Base-by-base conservation (phyloP, 2,113 vertebrate species). In the Marmota monax region DNA sequence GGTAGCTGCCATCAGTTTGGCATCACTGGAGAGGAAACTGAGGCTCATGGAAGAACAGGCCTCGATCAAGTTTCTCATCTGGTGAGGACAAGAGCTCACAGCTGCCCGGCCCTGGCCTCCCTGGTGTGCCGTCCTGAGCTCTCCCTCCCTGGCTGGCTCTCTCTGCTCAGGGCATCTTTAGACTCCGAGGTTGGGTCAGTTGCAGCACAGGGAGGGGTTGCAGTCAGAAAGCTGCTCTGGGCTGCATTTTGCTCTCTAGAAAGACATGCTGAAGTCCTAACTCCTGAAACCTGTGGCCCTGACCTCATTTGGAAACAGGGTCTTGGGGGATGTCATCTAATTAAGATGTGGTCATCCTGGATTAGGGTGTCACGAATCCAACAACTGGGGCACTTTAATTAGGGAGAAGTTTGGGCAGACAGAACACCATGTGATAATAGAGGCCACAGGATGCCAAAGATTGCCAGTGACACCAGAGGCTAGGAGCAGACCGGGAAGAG, bases 41-140 rank as follows among this genome's bases (percentile, higher is more conserved):
- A 90, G 39, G 83, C 72, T 25, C 22, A 8, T 23, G 29, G n/a
- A 45, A 76, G 53, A 4, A 8, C 37, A 63, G 5, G 53, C 37
- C 76, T 78, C 17, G 45, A 8, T 37, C 45, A 83, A 56, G 53
- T 56, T 17, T 56, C 51, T 84, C 5, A 65, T 42, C 1, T 0
- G 18, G 37, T 58, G 45, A 61, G 56, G 65, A 25, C 17, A 63
- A 65, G 67, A 63, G 58, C 2, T 5, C 48, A 45, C 34, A 13
- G 20, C 18, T 2, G 17, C 2, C 20, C 2, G 17, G 70, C 37
- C 23, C 16, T 4, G 4, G 4, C n/a, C 39, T n/a, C 23, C 2
- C 39, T 10, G 5, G 7, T 0, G 32, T 10, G 69, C 45, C 16
- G 8, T 3, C 29, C 37, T 61, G 58, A 45, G 20, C 63, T 65